Conservation (phyloP, 2,797 vertebrate genomes). For the Sebastes glaucus region DNA sequence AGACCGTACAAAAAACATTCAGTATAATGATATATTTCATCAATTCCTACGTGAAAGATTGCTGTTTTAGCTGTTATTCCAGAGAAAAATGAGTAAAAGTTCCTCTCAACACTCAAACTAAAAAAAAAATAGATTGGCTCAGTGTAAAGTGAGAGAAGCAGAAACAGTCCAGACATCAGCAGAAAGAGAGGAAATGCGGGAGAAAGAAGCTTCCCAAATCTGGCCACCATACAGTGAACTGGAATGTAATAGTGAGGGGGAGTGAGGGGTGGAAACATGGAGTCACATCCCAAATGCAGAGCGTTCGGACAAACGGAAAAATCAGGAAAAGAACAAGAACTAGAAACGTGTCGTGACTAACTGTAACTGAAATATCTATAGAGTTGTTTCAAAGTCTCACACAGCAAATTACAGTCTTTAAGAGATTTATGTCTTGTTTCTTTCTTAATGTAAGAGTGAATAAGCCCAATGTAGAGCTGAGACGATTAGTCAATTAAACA, state of each 20-base stretch:
- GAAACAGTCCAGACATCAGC: constrained; percentile 55
- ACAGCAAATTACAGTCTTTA: background rate
- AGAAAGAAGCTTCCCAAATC: constrained; percentile 71
- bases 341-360: background rate
- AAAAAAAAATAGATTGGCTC: background rate
- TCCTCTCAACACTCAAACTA: background rate
- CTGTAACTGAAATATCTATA: background rate
- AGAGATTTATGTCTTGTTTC: background rate
- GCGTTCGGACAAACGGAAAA: background rate
- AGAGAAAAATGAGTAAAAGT: background rate
- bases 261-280: constrained; percentile 60
- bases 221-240: constrained; percentile 61
- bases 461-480: background rate
- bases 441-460: background rate
- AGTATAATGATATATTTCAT: background rate
- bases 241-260: constrained; percentile 66
- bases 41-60: background rate
- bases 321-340: background rate
- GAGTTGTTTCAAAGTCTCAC: background rate
- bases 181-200: constrained; percentile 67
- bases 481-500: accelerated
- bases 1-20: background rate
- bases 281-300: constrained; percentile 35
- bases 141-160: background rate
- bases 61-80: background rate